Evolutionary conservation across 2,888 invertebrate species (phyloP), one percentile per base, ranked within the genome.

Genomic region (Gandaritis pyraliata): DNA sequence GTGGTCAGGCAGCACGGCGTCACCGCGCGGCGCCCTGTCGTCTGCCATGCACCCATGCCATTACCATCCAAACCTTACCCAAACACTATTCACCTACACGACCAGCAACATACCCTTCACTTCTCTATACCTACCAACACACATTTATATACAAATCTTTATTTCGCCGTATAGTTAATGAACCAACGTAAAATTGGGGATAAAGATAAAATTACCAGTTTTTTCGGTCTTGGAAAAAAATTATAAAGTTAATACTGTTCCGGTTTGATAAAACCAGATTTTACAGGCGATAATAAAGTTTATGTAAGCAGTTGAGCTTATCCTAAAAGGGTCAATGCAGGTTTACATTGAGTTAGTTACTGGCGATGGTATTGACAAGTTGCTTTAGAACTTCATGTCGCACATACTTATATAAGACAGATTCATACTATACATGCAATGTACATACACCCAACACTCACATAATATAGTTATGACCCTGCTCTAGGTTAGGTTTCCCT

Each of bases 11-110:
- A 74, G 85, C 82, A 77, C 85, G 87, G 86, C 87, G 88, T 77
- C 86, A 72, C 73, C 64, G 72, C 76, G 70, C 83, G 91, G 91
- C 91, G 91, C 90, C 91, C 90, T 87, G 73, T 76, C 83, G 91
- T 90, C 90, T 90, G 81, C 89, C 85, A n/a, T n/a, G n/a, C n/a
- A 73, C 60, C 82, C 80, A 39, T 39, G 82, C 83, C 85, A 81
- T 83, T 23, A 47, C 47, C 83, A 81, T 81, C 83, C 78, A 79
- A 83, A 78, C 77, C 62, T 41, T 53, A 55, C 65, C 61, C 65
- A 65, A 63, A 62, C 64, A 57, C 58, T 46, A 64, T 49, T 46
- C 45, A 61, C 50, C 54, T 49, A 39, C 58, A 39, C 48, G n/a
- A 57, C 49, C 49, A 23, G 49, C 33, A 53, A 39, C 43, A 39